A percentile compares a stretch with the other conserved stretches of the same genome.
Conservation (phyloP, 2,113 vertebrate species). For the Phylloscopus trochiloides region DNA sequence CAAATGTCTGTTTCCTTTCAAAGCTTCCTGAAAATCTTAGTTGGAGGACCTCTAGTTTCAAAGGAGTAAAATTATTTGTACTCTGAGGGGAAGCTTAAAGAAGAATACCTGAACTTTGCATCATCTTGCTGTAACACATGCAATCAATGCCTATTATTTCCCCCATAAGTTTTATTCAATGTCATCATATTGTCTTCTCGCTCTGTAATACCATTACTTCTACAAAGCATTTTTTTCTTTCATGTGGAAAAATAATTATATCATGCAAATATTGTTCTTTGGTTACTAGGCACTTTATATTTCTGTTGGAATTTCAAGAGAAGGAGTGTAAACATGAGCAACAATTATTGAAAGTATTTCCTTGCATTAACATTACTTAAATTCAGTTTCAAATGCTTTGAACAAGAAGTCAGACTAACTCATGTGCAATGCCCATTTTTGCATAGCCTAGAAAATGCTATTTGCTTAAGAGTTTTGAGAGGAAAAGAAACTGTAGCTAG, state of each 20-base stretch:
- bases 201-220: constrained; percentile 9
- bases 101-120: not conserved
- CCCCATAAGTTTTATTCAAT: not conserved
- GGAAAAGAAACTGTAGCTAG: constrained; percentile 45
- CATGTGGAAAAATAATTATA: constrained; percentile 21
- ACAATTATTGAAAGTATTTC: constrained; percentile 38
- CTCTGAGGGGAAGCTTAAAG: not conserved
- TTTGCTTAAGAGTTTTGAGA: constrained; percentile 21
- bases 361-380: constrained; percentile 23
- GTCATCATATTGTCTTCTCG: not conserved
- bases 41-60: not conserved
- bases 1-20: not conserved
- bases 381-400: constrained; percentile 58
- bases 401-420: constrained; percentile 37
- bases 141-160: not conserved
- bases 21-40: not conserved
- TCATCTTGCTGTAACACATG: not conserved
- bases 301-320: constrained; percentile 29
- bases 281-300: constrained; percentile 32
- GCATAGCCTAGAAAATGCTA: not conserved
- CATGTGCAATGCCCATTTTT: not conserved
- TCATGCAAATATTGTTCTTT: constrained; percentile 60
- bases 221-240: not conserved
- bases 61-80: not conserved
- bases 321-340: constrained; percentile 15